phyloP scores from a whole-genome alignment of 2,113 vertebrate species.

The Hiodon alosoides region DNA sequence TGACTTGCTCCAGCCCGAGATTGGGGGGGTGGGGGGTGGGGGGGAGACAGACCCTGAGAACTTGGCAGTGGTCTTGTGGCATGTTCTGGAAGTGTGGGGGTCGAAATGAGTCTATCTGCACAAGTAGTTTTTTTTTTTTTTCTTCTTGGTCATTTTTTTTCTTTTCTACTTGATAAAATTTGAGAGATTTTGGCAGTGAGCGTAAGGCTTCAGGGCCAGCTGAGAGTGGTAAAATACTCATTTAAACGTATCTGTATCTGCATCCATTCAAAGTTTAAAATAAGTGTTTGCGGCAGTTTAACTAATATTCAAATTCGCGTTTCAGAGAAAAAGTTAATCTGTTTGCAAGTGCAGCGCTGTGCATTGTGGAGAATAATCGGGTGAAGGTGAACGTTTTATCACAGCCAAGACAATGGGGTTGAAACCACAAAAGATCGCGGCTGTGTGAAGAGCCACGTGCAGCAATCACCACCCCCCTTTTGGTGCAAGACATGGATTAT shows the following conservation, averaged over 20 bases:
- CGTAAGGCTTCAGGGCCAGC: conserved; percentile 35
- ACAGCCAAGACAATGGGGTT: too few relatives aligned
- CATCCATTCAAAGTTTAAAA: background rate
- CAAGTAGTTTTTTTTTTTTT: conserved; percentile 40
- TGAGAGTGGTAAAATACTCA: conserved; percentile 2
- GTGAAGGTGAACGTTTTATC: background rate
- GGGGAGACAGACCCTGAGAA: conserved; percentile 44
- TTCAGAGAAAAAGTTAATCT: background rate
- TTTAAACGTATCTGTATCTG: conserved; percentile 12
- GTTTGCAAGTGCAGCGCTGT: background rate
- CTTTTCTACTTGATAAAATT: conserved; percentile 50
- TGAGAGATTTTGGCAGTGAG: conserved; percentile 43
- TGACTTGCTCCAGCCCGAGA: conserved; percentile 14
- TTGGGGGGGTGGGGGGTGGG: too few relatives aligned
- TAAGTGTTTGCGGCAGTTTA: background rate
- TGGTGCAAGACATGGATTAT: too few relatives aligned
- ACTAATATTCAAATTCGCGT: background rate
- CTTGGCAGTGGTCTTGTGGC: conserved; percentile 48
- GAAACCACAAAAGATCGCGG: too few relatives aligned
- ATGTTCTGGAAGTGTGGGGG: conserved; percentile 50
- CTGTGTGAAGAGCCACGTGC: too few relatives aligned
- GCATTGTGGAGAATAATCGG: background rate
- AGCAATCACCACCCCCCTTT: too few relatives aligned
- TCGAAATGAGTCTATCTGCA: conserved; percentile 45
- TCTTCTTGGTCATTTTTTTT: too few relatives aligned